Percentiles rank a stretch among this genome's conserved stretches.
Conservation (phyloP, 2,888 invertebrate genomes). For the Nesidiocoris tenuis region DNA sequence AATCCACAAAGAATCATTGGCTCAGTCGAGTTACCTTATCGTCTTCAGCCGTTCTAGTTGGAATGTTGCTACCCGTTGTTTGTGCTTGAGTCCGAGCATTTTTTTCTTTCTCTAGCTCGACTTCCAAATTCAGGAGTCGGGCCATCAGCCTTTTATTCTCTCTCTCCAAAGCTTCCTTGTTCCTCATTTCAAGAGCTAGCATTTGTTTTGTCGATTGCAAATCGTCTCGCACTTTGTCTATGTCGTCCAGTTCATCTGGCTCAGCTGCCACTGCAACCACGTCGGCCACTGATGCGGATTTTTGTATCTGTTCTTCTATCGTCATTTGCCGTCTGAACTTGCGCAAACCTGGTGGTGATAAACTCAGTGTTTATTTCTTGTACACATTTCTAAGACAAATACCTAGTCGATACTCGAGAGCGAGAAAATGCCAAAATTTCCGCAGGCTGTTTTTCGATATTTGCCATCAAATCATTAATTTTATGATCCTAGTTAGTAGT, state of each 20-base stretch:
- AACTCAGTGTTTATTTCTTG: no score
- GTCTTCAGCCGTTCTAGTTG: slow-evolving; percentile 51
- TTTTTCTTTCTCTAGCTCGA: slow-evolving; percentile 71
- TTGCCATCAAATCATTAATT: no score
- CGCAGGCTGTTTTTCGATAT: no score
- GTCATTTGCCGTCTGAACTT: slow-evolving; percentile 88
- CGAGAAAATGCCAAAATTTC: no score
- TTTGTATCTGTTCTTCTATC: slow-evolving; percentile 84
- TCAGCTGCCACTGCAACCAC: slow-evolving; percentile 60
- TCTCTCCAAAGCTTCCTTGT: slow-evolving; percentile 79
- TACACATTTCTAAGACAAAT: no score
- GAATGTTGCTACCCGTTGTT: slow-evolving; percentile 33
- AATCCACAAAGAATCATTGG: no score
- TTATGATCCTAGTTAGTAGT: no score
- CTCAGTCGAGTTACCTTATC: slow-evolving; percentile 52
- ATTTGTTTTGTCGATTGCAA: slow-evolving; percentile 89
- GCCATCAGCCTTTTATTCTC: slow-evolving; percentile 82
- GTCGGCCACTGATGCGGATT: slow-evolving; percentile 70
- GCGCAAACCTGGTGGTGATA: slow-evolving; percentile 64
- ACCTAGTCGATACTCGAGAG: no score
- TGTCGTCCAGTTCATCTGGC: slow-evolving; percentile 83
- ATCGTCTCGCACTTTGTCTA: slow-evolving; percentile 81
- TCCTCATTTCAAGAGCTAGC: slow-evolving; percentile 79
- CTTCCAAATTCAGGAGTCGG: slow-evolving; percentile 76
- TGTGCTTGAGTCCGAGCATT: slow-evolving; percentile 40